Percentiles rank a stretch among this genome's conserved stretches.
Conservation (phyloP, 2,888 invertebrate genomes). For the Phaonia tiefii region DNA sequence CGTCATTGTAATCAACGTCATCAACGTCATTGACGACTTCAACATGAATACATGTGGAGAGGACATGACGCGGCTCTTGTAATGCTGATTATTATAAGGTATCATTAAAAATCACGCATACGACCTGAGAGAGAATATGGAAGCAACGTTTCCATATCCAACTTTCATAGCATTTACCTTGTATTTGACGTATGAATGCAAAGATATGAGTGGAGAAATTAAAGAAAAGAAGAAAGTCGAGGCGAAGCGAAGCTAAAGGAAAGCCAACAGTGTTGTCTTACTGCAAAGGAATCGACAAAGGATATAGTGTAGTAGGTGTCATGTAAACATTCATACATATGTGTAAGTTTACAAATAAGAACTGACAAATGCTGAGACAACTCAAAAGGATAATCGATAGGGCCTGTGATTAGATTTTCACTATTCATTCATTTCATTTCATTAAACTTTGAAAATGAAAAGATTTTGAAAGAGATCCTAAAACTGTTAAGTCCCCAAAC, state of each 20-base stretch:
- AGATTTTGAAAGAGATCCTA: too few relatives aligned
- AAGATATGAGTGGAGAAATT: too few relatives aligned
- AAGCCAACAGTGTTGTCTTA: conserved; percentile 11
- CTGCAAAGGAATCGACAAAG: not conserved
- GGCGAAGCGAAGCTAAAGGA: not conserved
- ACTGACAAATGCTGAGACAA: too few relatives aligned
- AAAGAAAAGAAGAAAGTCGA: not conserved
- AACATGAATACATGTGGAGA: conserved; percentile 50
- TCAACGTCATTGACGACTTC: conserved; percentile 35
- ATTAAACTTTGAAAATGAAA: too few relatives aligned
- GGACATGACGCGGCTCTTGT: conserved; percentile 64
- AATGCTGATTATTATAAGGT: conserved; percentile 58
- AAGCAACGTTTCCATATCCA: not conserved
- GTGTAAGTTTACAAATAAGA: conserved; percentile 5
- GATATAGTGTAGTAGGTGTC: not conserved
- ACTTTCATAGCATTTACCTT: not conserved
- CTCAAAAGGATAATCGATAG: too few relatives aligned
- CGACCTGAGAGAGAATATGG: not conserved
- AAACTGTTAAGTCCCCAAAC: too few relatives aligned
- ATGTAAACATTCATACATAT: not conserved
- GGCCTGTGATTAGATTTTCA: too few relatives aligned
- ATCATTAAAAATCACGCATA: conserved; percentile 59
- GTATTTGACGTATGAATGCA: too few relatives aligned
- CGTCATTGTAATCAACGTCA: conserved; percentile 40
- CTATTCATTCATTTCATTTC: too few relatives aligned